Evolutionary conservation across 2,113 vertebrate genomes (phyloP).

Genomic region (Taurulus bubalis): DNA sequence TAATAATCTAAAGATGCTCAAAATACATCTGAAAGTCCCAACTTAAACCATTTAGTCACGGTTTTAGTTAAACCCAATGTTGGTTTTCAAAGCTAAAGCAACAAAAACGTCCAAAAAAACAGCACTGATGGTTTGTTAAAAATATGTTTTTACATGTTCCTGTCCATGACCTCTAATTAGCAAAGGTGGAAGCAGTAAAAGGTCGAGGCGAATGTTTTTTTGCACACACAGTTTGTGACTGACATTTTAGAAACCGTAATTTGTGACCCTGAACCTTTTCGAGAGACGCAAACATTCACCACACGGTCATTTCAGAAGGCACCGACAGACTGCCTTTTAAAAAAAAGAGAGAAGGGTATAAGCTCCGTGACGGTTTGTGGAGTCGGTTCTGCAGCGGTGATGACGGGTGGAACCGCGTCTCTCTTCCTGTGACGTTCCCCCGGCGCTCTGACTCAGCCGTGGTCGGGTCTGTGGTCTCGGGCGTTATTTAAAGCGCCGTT

Average conservation of each 20-base stretch:
- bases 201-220: neutral
- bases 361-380: neutral
- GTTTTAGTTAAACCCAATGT: neutral
- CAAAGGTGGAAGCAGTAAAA: neutral
- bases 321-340: neutral
- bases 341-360: no score
- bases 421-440: constrained; percentile 12
- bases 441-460: constrained; percentile 43
- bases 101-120: neutral
- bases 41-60: neutral
- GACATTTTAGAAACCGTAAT: neutral
- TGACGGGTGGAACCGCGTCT: constrained; percentile 8
- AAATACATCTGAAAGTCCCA: neutral
- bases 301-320: no score
- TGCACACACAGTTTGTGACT: neutral
- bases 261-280: neutral
- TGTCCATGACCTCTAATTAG: neutral
- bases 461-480: constrained; percentile 47
- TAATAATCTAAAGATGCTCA: neutral
- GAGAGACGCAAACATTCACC: neutral
- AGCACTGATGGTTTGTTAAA: no score
- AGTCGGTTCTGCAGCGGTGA: constrained; percentile 4
- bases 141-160: neutral
- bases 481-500: constrained; percentile 64
- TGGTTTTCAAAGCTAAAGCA: neutral